Conservation (phyloP, 2,797 vertebrate genomes). For the Semaprochilodus insignis region DNA sequence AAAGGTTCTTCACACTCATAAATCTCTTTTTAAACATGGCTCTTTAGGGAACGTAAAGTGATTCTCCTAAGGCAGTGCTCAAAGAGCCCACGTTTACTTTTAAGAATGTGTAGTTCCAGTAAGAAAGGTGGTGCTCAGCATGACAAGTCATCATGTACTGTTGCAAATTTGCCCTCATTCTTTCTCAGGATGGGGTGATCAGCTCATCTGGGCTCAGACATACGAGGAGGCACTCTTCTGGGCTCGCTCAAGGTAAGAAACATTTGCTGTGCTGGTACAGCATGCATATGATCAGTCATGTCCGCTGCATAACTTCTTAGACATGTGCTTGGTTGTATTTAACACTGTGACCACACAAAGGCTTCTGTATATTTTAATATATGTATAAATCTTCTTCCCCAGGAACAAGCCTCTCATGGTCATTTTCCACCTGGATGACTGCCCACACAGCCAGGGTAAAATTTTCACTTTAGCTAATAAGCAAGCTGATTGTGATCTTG, state of each 20-base stretch:
- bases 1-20: too few species aligned
- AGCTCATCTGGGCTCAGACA: slow-evolving; percentile 94
- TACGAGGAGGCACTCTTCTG: slow-evolving; percentile 94
- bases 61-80: too few species aligned
- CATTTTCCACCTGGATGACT: slow-evolving; percentile 92
- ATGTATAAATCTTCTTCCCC: slow-evolving; percentile 34
- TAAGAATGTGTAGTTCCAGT: too few species aligned
- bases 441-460: slow-evolving; percentile 90
- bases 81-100: too few species aligned
- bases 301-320: too few species aligned
- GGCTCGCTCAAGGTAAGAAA: slow-evolving; percentile 82
- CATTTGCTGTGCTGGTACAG: neutral
- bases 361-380: neutral
- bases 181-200: slow-evolving; percentile 92
- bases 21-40: too few species aligned
- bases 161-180: neutral
- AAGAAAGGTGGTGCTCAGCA: neutral
- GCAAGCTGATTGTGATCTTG: too few species aligned
- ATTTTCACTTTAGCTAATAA: neutral
- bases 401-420: slow-evolving; percentile 95
- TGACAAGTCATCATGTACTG: neutral
- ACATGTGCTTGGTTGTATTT: neutral
- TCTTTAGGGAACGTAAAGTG: too few species aligned
- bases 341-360: neutral
- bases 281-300: neutral